A percentile compares a stretch with the other conserved stretches of the same genome.
Conservation (phyloP, 2,888 invertebrate genomes). For the Pinctada fucata region DNA sequence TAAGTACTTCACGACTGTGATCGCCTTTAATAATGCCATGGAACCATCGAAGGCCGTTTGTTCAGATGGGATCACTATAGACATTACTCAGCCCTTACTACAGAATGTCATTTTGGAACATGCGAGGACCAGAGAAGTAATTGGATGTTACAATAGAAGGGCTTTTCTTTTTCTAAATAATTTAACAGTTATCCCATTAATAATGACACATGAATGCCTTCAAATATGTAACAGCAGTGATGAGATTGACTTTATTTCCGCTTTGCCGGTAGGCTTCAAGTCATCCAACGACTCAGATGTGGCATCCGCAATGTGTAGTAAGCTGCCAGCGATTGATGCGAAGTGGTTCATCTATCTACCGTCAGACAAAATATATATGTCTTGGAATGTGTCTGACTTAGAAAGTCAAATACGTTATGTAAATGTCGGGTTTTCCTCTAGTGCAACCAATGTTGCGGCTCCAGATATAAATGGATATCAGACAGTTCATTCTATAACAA, state of each 20-base stretch:
- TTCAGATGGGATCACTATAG: conserved; percentile 58
- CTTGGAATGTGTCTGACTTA: not conserved
- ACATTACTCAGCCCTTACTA: conserved; percentile 43
- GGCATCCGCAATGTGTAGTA: not conserved
- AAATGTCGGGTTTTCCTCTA: not conserved
- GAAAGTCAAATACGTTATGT: not conserved
- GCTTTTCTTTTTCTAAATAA: conserved; percentile 38
- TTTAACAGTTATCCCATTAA: conserved; percentile 30
- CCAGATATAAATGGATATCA: not conserved
- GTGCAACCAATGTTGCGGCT: not conserved
- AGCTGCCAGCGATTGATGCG: not conserved
- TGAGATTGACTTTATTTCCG: not conserved
- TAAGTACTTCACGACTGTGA: conserved; percentile 48
- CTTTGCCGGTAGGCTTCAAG: not conserved
- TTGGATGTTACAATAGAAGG: conserved; percentile 32
- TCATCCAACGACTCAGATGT: not conserved
- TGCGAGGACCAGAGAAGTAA: conserved; percentile 29
- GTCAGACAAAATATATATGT: not conserved
- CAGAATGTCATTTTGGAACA: conserved; percentile 40
- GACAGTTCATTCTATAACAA: not conserved
- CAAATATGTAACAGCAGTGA: conserved; percentile 19
- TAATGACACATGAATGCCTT: conserved; percentile 3
- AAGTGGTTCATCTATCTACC: not conserved
- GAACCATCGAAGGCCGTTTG: conserved; percentile 56
- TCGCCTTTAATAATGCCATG: conserved; percentile 62